Evolutionary conservation across 2,113 vertebrate genomes (phyloP), one percentile per base, ranked within the genome.

Genomic region (Plectropomus leopardus): DNA sequence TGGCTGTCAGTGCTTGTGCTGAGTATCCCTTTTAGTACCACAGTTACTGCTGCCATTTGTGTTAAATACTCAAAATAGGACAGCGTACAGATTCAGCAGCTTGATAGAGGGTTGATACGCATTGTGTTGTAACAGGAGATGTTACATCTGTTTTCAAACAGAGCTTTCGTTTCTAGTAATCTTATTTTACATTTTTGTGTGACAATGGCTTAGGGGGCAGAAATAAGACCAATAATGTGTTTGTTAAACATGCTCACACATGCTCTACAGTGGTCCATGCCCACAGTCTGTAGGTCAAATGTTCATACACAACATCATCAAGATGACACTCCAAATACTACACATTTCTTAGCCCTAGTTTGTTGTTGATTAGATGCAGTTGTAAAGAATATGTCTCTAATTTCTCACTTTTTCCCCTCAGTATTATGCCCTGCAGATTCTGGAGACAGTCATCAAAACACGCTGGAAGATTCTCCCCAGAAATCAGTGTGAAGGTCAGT

Each of bases 401-500:
- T 42, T 8, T 30, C 14, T 53, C 2, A 5, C 0, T 92, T 40
- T 15, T 92, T 70, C 77, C 94, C 94, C 55, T 97, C 96, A 99
- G 98, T 99, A 99, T 93, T 99, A 99, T 90, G 98, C 97, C 42
- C 96, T 99, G 87, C 98, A 99, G 94, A 99, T 99, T 91, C 95
- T 99, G 93, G 98, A 99, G 95, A 96, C 96, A 1, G 98, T 99
- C 92, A 99, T 99, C 90, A 99, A 99, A 96, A 99, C 98, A 80
- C 96, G 98, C 88, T 99, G 98, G 98, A 99, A 99, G 95, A 98
- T 99, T 93, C 96, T 99, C 55, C 98, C 98, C 8, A 96, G 98
- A 88, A 97, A 97, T 94, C 98, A 99, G 54, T 99, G 98, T 87
- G 97, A 99, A 96, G 98, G 98, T 73, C 44, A 7, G 13, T 28